Conservation (phyloP, 64 coral and sea anemone genomes). For the Actinia equina region DNA sequence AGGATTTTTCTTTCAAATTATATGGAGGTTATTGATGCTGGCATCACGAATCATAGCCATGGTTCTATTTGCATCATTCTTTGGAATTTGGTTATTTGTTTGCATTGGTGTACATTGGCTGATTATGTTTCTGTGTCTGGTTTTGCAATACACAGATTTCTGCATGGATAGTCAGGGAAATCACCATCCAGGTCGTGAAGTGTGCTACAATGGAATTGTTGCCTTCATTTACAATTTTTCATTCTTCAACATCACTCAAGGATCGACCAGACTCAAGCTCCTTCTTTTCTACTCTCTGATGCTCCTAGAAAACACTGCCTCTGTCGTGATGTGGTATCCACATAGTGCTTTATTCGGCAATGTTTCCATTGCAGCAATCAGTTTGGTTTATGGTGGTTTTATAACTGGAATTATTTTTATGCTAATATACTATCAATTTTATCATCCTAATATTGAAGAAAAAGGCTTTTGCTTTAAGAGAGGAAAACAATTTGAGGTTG, state of each 20-base stretch:
- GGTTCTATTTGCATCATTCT: conserved; percentile 70
- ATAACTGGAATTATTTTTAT: conserved; percentile 45
- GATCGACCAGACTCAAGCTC: conserved; percentile 49
- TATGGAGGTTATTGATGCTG: conserved; percentile 69
- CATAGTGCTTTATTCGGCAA: conserved; percentile 51
- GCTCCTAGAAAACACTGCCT: conserved; percentile 45
- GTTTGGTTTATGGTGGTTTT: conserved; percentile 62
- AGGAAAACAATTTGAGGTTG: not conserved
- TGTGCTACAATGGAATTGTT: conserved; percentile 38
- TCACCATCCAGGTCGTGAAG: conserved; percentile 30
- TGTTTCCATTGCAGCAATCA: conserved; percentile 37
- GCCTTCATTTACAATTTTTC: conserved; percentile 79
- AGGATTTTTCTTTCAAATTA: conserved; percentile 59
- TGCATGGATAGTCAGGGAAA: conserved; percentile 34
- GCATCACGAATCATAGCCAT: conserved; percentile 66
- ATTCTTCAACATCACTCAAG: conserved; percentile 73
- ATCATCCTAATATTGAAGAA: conserved; percentile 59
- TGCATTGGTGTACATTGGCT: conserved; percentile 53
- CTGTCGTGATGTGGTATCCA: conserved; percentile 63
- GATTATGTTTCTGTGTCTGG: conserved; percentile 47
- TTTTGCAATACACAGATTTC: conserved; percentile 28
- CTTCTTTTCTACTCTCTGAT: conserved; percentile 57
- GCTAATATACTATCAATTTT: conserved; percentile 65
- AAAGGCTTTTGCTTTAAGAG: conserved; percentile 60
- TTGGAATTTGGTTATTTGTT: conserved; percentile 45